Evolutionary conservation across 2,888 invertebrate genomes (phyloP).

Genomic region (Coronaproctus castanopsis): DNA sequence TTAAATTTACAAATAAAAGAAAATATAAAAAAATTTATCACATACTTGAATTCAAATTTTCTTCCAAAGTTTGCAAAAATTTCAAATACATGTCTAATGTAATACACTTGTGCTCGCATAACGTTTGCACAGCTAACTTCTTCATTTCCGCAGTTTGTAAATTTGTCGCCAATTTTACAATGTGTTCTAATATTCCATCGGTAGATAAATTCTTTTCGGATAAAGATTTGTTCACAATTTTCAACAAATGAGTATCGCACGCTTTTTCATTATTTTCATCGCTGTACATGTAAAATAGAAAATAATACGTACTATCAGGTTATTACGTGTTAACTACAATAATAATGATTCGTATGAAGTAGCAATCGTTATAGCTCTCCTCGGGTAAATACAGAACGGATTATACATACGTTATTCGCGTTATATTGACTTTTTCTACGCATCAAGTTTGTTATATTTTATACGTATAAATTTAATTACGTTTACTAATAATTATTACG

Average conservation of each 20-base stretch:
- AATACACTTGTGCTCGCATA: constrained; percentile 41
- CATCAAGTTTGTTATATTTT: too few species aligned
- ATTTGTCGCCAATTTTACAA: constrained; percentile 36
- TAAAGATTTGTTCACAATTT: constrained; percentile 47
- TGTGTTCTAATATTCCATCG: constrained; percentile 33
- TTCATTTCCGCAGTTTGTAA: constrained; percentile 50
- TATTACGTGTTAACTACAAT: not conserved
- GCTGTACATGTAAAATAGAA: constrained; percentile 27
- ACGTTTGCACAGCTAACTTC: constrained; percentile 47
- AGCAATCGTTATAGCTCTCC: not conserved
- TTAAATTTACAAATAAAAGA: too few species aligned
- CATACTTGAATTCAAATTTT: constrained; percentile 6
- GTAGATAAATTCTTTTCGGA: constrained; percentile 34
- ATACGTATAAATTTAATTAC: too few species aligned
- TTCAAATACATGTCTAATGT: constrained; percentile 37
- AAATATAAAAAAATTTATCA: too few species aligned
- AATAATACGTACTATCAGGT: not conserved
- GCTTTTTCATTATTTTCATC: constrained; percentile 71
- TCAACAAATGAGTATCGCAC: constrained; percentile 66
- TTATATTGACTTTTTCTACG: too few species aligned
- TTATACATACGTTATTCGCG: too few species aligned
- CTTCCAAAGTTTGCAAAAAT: constrained; percentile 24
- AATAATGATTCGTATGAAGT: not conserved
- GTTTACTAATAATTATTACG: too few species aligned
- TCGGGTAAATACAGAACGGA: too few species aligned